Percentiles rank a stretch among this genome's conserved stretches.
Conservation (phyloP, 2,888 invertebrate genomes). For the Scaptodrosophila latifasciaeformis region DNA sequence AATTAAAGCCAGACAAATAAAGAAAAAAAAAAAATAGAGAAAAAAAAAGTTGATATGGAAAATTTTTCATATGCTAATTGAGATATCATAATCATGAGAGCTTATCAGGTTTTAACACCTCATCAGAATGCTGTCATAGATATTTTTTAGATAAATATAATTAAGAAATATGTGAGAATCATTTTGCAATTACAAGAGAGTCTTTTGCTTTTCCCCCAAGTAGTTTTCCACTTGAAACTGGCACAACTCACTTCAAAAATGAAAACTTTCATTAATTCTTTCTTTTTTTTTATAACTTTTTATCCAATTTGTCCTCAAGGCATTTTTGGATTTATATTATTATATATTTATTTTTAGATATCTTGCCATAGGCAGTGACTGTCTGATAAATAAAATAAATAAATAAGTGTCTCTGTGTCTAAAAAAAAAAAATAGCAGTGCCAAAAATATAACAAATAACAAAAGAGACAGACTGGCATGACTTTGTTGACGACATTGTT, state of each 20-base stretch:
- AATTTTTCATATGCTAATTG: constrained; percentile 42
- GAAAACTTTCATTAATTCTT: no score
- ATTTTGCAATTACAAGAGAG: no score
- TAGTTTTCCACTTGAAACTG: no score
- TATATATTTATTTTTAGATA: constrained; percentile 60
- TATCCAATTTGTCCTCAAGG: no score
- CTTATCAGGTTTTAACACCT: constrained; percentile 68
- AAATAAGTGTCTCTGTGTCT: constrained; percentile 35
- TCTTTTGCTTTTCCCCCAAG: no score
- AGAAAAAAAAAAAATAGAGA: no score
- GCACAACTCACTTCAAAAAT: no score
- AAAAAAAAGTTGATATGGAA: constrained; percentile 32
- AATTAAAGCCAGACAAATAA: constrained; percentile 5
- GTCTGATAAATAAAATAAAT: background rate
- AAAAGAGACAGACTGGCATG: constrained; percentile 25
- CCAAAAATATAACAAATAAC: constrained; percentile 62
- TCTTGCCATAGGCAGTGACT: constrained; percentile 38
- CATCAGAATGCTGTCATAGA: no score
- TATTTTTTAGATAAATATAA: constrained; percentile 15
- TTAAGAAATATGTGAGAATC: constrained; percentile 27
- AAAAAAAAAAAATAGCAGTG: constrained; percentile 57
- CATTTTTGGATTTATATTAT: no score
- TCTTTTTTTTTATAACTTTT: no score
- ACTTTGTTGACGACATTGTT: constrained; percentile 46
- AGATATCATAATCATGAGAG: constrained; percentile 55